These are phyloP conservation scores for Trimorus sp. DNA, from an alignment of 2,888 invertebrate species.

Conservation along the genomic window DNA sequence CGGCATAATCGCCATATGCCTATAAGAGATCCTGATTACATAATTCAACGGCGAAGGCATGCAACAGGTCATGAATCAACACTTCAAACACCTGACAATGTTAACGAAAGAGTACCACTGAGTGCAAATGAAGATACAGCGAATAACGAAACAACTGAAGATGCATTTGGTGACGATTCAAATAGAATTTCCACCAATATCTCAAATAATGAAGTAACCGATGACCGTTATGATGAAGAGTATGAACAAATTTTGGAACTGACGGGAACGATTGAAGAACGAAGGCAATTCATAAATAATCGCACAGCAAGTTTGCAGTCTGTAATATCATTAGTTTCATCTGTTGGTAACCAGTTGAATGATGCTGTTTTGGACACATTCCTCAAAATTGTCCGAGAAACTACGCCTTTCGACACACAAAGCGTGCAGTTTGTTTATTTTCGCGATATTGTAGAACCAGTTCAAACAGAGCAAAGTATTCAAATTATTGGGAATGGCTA, in stretches of 20 bases:
- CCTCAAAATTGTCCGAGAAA: constrained; percentile 9
- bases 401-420: not conserved
- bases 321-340: not conserved
- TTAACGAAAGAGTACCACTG: not conserved
- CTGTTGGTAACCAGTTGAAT: not conserved
- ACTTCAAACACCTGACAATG: not conserved
- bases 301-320: not conserved
- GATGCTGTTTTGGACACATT: constrained; percentile 13
- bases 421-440: not conserved
- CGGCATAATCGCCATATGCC: constrained; percentile 17
- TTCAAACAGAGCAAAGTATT: constrained; percentile 3
- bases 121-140: not conserved
- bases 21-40: constrained; percentile 16
- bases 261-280: constrained; percentile 10
- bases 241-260: constrained; percentile 4
- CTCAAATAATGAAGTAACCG: not conserved
- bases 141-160: no score
- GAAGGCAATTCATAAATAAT: not conserved
- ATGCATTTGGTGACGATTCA: no score
- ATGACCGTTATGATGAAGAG: not conserved
- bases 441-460: constrained; percentile 1
- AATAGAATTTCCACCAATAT: no score
- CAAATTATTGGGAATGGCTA: not conserved
- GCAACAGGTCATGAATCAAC: not conserved
- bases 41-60: not conserved